Evolutionary conservation across 2,888 invertebrate species (phyloP).

Genomic region (Eudemis profundana): DNA sequence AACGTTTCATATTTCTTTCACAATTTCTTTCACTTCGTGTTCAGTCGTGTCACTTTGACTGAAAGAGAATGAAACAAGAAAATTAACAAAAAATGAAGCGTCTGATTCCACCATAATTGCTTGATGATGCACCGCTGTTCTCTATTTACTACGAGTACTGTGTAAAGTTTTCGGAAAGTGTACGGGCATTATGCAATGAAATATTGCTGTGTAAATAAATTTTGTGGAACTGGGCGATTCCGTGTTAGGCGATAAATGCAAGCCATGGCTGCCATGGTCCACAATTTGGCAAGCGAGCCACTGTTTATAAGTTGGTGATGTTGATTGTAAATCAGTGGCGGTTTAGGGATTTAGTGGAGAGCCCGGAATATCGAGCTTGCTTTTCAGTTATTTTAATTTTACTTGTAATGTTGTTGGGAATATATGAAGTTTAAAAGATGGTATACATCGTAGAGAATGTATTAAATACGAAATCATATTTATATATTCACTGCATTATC

Average conservation of each 20-base stretch:
- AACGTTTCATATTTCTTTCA: too few relatives aligned
- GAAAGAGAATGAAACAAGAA: too few relatives aligned
- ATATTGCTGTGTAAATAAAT: slow-evolving; percentile 38
- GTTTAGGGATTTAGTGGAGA: slow-evolving; percentile 13
- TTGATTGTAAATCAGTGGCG: slow-evolving; percentile 37
- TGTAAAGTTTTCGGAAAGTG: slow-evolving; percentile 29
- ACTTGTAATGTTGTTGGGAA: too few relatives aligned
- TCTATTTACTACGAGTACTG: slow-evolving; percentile 3
- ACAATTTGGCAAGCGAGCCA: slow-evolving; percentile 37
- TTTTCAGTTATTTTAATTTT: not conserved
- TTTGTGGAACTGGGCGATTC: slow-evolving; percentile 24
- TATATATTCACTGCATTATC: too few relatives aligned
- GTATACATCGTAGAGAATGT: too few relatives aligned
- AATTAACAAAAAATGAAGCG: too few relatives aligned
- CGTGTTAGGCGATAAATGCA: slow-evolving; percentile 38
- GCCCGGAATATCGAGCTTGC: slow-evolving; percentile 7
- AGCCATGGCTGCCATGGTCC: slow-evolving; percentile 29
- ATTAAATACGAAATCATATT: too few relatives aligned
- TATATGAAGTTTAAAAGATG: too few relatives aligned
- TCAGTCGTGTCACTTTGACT: too few relatives aligned
- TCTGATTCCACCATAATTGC: too few relatives aligned
- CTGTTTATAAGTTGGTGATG: slow-evolving; percentile 22
- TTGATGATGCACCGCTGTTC: too few relatives aligned
- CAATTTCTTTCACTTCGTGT: too few relatives aligned
- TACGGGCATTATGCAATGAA: slow-evolving; percentile 22